Evolutionary conservation across 2,888 invertebrate genomes (phyloP).

Genomic region (Neoaliturus tenellus): DNA sequence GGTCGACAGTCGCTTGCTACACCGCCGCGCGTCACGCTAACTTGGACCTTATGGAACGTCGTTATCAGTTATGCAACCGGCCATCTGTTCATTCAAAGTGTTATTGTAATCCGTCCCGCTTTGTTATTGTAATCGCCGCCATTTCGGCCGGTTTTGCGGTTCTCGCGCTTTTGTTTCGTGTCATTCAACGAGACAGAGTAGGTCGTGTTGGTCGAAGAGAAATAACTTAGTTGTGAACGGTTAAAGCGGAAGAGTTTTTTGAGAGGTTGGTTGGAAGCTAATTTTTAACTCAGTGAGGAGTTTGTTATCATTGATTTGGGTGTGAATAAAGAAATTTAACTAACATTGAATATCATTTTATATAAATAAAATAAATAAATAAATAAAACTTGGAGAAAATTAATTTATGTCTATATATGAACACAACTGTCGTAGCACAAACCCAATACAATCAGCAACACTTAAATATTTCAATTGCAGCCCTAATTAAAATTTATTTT

Average conservation of each 20-base stretch:
- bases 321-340: too few species aligned
- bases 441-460: too few species aligned
- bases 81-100: conserved; percentile 35
- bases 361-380: too few species aligned
- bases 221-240: background rate
- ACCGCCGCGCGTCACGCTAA: background rate
- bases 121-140: conserved; percentile 37
- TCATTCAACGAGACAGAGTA: background rate
- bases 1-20: conserved; percentile 31
- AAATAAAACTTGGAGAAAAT: too few species aligned
- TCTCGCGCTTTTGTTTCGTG: background rate
- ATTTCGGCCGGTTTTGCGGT: conserved; percentile 1
- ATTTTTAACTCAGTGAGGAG: too few species aligned
- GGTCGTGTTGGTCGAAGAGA: background rate
- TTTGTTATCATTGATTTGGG: too few species aligned
- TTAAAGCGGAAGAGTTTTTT: too few species aligned
- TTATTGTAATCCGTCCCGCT: background rate
- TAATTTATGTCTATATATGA: too few species aligned
- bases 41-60: background rate
- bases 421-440: too few species aligned
- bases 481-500: too few species aligned
- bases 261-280: background rate
- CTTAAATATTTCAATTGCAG: too few species aligned
- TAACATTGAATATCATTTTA: too few species aligned
- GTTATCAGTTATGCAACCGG: conserved; percentile 38